Evolutionary conservation across 2,888 invertebrate species (phyloP).

Genomic region (Phymatocera aterrima): DNA sequence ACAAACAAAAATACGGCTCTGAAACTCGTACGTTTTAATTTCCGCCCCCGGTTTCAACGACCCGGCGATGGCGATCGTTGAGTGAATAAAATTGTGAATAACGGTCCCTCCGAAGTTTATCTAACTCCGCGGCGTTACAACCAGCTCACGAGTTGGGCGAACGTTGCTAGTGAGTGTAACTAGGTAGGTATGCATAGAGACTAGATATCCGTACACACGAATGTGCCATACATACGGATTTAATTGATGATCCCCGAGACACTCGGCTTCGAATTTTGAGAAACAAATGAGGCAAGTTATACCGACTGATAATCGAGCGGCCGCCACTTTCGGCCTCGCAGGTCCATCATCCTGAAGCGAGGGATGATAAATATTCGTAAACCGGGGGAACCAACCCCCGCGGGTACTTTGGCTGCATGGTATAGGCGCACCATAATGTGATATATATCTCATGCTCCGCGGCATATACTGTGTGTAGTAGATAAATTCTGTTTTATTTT

Average conservation of each 20-base stretch:
- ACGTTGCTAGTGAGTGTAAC: not conserved
- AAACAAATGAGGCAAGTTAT: conserved; percentile 11
- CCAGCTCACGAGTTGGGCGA: not conserved
- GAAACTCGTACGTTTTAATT: not conserved
- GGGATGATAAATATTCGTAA: conserved; percentile 13
- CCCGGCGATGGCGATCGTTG: not conserved
- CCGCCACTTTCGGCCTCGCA: not conserved
- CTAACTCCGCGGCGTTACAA: not conserved
- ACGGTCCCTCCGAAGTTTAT: not conserved
- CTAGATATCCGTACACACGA: too few species aligned
- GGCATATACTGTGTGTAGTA: not conserved
- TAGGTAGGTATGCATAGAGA: not conserved
- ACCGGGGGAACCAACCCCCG: not conserved
- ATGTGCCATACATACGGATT: not conserved
- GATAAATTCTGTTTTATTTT: conserved; percentile 4
- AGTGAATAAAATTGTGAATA: not conserved
- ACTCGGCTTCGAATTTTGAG: not conserved
- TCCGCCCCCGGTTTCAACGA: too few species aligned
- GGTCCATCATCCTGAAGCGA: conserved; percentile 3
- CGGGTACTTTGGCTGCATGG: not conserved
- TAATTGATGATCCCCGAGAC: not conserved
- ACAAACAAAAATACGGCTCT: not conserved
- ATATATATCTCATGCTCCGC: too few species aligned
- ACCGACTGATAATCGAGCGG: conserved; percentile 29
- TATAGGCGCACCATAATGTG: too few species aligned